phyloP scores from a whole-genome alignment of 2,888 invertebrate genomes.

The Drosophila melanosoma region DNA sequence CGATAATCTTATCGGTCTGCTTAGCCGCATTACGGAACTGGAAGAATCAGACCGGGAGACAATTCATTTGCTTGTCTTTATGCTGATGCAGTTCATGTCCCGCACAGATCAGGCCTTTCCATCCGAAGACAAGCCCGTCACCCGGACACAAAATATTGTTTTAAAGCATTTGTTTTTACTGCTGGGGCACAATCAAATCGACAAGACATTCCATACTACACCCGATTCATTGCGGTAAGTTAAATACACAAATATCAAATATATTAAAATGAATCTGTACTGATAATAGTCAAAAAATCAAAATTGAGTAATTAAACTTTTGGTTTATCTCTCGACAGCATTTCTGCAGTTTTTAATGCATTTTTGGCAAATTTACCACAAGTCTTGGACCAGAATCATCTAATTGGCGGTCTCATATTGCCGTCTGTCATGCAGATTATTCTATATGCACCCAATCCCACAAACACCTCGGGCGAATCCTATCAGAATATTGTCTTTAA shows the following conservation, averaged over 20 bases:
- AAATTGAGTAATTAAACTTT: background rate
- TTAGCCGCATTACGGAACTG: conserved; percentile 95
- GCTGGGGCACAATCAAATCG: conserved; percentile 96
- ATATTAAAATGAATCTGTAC: background rate
- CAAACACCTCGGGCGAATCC: conserved; percentile 86
- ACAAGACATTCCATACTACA: conserved; percentile 95
- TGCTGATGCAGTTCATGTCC: conserved; percentile 98
- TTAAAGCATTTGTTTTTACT: conserved; percentile 95
- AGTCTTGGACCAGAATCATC: conserved; percentile 97
- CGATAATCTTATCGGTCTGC: conserved; percentile 91
- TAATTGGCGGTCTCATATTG: conserved; percentile 95
- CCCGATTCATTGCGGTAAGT: conserved; percentile 92
- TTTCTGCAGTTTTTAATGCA: conserved; percentile 97
- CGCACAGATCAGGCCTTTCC: conserved; percentile 93
- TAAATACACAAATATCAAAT: background rate
- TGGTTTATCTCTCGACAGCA: conserved; percentile 85
- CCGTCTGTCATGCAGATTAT: conserved; percentile 93
- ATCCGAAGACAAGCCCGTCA: conserved; percentile 92
- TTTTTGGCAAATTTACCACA: conserved; percentile 97
- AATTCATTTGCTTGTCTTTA: conserved; percentile 95
- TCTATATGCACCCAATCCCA: conserved; percentile 93
- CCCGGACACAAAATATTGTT: conserved; percentile 93
- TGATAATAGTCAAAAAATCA: background rate
- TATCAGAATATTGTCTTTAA: conserved; percentile 87
- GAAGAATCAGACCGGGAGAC: conserved; percentile 98